These are phyloP conservation scores for Melieria picta DNA, from an alignment of 2,888 invertebrate species.

Conservation along the genomic window DNA sequence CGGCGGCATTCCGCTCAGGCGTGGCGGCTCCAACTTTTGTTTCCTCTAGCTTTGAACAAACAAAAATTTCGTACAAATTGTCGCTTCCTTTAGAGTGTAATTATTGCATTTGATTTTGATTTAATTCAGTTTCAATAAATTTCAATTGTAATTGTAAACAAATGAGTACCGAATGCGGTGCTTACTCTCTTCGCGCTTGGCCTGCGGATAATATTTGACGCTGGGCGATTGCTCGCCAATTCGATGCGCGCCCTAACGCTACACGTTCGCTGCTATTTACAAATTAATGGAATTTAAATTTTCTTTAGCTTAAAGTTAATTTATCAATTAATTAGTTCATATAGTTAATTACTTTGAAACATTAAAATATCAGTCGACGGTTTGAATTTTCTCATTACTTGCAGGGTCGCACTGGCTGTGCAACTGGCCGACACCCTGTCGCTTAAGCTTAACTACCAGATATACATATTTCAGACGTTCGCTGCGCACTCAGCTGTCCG, in stretches of 20 bases:
- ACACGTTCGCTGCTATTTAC: constrained; percentile 8
- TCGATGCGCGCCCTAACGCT: neutral
- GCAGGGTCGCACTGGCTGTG: neutral
- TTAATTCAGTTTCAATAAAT: constrained; percentile 14
- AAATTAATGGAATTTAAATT: constrained; percentile 15
- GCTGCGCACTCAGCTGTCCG: constrained; percentile 16
- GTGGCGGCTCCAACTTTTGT: too few species aligned
- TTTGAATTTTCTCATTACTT: constrained; percentile 39
- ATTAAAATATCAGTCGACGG: constrained; percentile 63
- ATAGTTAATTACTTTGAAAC: constrained; percentile 45
- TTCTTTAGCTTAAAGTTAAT: constrained; percentile 14
- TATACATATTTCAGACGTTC: constrained; percentile 43
- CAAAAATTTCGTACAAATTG: too few species aligned
- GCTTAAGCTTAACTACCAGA: constrained; percentile 33
- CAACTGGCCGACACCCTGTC: neutral
- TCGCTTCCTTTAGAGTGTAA: neutral
- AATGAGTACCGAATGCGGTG: too few species aligned
- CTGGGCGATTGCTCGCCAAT: too few species aligned
- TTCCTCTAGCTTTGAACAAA: too few species aligned
- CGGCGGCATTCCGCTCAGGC: too few species aligned
- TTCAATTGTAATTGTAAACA: neutral
- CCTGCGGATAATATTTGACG: too few species aligned
- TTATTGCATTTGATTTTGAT: constrained; percentile 25
- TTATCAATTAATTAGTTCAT: constrained; percentile 45
- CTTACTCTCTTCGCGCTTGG: too few species aligned